A percentile compares a stretch with the other conserved stretches of the same genome.
These are phyloP conservation scores for Prinia subflava DNA, from an alignment of 2,113 vertebrate genomes.

Conservation along the genomic window DNA sequence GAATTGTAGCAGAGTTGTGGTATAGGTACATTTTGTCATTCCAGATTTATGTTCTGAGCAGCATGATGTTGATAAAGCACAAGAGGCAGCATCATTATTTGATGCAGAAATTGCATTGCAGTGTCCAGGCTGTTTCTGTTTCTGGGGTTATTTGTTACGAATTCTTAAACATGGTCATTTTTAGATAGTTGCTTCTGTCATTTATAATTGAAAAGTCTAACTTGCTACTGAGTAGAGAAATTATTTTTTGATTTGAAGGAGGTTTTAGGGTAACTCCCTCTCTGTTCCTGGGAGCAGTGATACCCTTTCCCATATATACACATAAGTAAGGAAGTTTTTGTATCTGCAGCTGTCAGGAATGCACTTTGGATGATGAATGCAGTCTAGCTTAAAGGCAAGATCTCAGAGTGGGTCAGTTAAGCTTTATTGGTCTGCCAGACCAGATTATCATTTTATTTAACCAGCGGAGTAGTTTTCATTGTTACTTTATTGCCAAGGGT, in stretches of 20 bases:
- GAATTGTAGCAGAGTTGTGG: not conserved
- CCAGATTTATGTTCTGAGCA: not conserved
- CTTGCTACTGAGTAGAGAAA: not conserved
- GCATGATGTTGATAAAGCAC: not conserved
- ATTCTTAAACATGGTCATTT: not conserved
- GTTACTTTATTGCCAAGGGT: conserved; percentile 52
- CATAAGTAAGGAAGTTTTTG: not conserved
- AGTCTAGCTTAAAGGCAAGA: not conserved
- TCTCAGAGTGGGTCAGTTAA: not conserved
- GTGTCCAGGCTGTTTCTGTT: not conserved
- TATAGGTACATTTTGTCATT: not conserved
- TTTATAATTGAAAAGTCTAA: not conserved
- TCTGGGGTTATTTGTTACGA: not conserved
- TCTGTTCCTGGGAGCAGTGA: not conserved
- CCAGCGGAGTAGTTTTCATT: conserved; percentile 52
- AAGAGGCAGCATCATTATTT: not conserved
- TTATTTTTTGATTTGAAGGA: not conserved
- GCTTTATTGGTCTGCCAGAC: conserved; percentile 53
- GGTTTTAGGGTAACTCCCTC: not conserved
- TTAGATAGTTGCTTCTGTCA: not conserved
- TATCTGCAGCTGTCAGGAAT: not conserved
- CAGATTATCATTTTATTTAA: conserved; percentile 59
- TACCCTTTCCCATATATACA: not conserved
- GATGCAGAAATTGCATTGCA: not conserved
- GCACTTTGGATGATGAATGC: not conserved